Percentiles rank a stretch among this genome's conserved stretches.
These are phyloP conservation scores for Gymnothorax reevesii DNA, from an alignment of 2,797 vertebrate genomes.

Conservation along the genomic window DNA sequence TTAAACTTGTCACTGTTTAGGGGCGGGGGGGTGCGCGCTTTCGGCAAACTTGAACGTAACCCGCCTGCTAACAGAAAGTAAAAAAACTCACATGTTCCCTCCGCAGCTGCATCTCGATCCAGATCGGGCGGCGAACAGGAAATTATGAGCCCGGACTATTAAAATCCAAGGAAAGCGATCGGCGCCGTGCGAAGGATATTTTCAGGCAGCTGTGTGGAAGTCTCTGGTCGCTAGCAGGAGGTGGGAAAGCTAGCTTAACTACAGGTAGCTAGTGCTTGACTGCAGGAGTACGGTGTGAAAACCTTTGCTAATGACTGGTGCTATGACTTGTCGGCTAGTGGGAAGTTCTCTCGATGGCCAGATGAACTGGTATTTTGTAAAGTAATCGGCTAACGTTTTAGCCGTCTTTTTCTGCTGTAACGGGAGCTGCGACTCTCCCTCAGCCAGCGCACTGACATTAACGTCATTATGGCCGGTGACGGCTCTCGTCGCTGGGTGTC, in stretches of 20 bases:
- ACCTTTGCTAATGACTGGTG: not conserved
- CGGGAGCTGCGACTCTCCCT: not conserved
- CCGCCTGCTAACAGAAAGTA: constrained; percentile 28
- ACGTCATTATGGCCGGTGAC: not conserved
- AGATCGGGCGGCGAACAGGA: not conserved
- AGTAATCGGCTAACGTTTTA: too few species aligned
- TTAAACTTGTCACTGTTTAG: constrained; percentile 28
- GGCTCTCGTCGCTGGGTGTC: not conserved
- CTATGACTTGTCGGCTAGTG: not conserved
- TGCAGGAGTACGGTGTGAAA: not conserved
- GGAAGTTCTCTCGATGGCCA: not conserved
- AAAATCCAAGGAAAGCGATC: not conserved
- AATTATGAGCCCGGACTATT: constrained; percentile 15
- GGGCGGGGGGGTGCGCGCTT: constrained; percentile 15
- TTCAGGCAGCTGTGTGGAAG: not conserved
- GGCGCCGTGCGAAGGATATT: not conserved
- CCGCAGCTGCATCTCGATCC: not conserved
- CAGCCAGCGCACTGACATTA: not conserved
- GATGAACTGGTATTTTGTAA: not conserved
- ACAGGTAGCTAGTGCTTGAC: constrained; percentile 7
- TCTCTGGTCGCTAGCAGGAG: not conserved
- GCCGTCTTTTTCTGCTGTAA: too few species aligned
- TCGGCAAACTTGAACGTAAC: constrained; percentile 33
- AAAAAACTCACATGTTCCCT: constrained; percentile 35
- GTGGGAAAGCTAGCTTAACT: constrained; percentile 6